Evolutionary conservation across 2,888 invertebrate species (phyloP).

Genomic region (Xanthia togata): DNA sequence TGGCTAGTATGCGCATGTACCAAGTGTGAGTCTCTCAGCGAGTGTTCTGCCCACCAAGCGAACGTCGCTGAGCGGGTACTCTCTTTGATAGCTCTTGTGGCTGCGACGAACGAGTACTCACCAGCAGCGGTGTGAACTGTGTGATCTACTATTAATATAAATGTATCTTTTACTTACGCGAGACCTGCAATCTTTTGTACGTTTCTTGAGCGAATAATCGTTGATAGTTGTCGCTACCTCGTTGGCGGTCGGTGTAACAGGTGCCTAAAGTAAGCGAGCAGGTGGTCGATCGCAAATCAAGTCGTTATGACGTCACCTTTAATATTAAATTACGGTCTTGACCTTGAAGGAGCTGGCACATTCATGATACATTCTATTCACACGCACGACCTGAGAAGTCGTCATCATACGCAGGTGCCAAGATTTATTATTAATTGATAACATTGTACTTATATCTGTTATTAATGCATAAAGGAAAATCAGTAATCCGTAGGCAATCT

Average conservation of each 20-base stretch:
- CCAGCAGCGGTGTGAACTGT: not conserved
- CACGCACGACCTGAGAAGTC: conserved; percentile 17
- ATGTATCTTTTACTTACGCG: not conserved
- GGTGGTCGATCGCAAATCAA: conserved; percentile 17
- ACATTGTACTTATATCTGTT: not conserved
- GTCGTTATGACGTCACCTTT: conserved; percentile 40
- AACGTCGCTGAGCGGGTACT: not conserved
- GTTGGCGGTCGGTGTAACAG: not conserved
- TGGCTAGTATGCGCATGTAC: not conserved
- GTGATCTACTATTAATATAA: not conserved
- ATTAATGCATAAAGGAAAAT: not conserved
- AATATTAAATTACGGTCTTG: conserved; percentile 39
- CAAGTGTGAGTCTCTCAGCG: not conserved
- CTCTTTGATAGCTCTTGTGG: not conserved
- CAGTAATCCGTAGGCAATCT: not conserved
- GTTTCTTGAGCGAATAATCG: not conserved
- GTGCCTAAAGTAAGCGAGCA: conserved; percentile 18
- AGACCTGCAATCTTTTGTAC: not conserved
- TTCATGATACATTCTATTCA: conserved; percentile 27
- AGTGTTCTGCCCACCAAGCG: not conserved
- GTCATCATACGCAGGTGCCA: conserved; percentile 10
- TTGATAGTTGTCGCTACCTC: not conserved
- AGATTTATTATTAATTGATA: not conserved
- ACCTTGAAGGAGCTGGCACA: conserved; percentile 33
- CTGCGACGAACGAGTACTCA: not conserved